phyloP scores from a whole-genome alignment of 2,888 invertebrate genomes.

The Carabus problematicus region DNA sequence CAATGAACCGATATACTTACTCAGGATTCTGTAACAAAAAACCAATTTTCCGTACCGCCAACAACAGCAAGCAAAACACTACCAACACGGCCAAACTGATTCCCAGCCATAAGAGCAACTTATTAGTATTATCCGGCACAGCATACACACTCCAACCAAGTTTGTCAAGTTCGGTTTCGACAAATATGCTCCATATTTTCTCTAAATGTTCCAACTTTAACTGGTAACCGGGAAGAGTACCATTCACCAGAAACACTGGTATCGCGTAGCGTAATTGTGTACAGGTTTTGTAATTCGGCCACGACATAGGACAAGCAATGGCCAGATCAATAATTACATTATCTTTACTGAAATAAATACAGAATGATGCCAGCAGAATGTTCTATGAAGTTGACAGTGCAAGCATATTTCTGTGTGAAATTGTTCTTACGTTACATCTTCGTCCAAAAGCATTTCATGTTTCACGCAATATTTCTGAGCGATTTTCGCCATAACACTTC shows the following conservation, averaged over 20 bases:
- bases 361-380: too few species aligned
- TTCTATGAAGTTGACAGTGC: too few species aligned
- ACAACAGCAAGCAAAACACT: constrained; percentile 35
- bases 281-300: constrained; percentile 46
- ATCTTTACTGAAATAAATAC: constrained; percentile 34
- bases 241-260: constrained; percentile 43
- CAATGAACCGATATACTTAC: too few species aligned
- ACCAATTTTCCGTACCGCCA: constrained; percentile 14
- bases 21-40: not conserved
- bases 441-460: constrained; percentile 31
- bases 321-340: constrained; percentile 45
- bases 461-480: constrained; percentile 43
- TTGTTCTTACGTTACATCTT: constrained; percentile 44
- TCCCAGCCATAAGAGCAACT: constrained; percentile 39
- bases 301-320: constrained; percentile 42
- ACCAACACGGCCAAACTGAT: constrained; percentile 37
- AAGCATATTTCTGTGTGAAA: not conserved
- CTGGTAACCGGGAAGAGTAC: constrained; percentile 44
- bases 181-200: constrained; percentile 46
- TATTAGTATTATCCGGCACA: constrained; percentile 37
- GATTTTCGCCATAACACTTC: constrained; percentile 42
- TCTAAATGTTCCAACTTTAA: constrained; percentile 35
- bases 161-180: constrained; percentile 26
- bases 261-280: constrained; percentile 43
- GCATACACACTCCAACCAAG: constrained; percentile 38